Evolutionary conservation across 1,140 invertebrate species (phyloP), one percentile per base, ranked within the genome.

Genomic region (Mactra quadrangularis): DNA sequence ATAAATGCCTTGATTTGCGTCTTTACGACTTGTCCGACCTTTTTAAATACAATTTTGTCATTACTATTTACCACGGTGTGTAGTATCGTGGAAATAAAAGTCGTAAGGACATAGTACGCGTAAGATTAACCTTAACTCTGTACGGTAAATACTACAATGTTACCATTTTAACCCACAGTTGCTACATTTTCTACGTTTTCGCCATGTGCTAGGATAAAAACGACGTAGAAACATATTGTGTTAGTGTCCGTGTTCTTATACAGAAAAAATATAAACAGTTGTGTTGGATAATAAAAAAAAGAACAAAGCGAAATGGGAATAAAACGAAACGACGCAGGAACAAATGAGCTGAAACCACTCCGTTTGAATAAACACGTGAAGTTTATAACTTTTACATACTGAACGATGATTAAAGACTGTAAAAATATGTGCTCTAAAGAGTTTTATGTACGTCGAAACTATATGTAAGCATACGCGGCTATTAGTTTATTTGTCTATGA

Each of bases 301-400:
- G 62, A 66, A 78, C 45, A 78, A 68, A 66, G 60, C 45, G 38
- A 57, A 33, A 53, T 17, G 45, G n/a, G 19, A 66, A 25, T 33
- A 57, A 6, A 78, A 68, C 17, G 33, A 66, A 66, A 33, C 45
- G 55, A 17, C 11, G 60, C 33, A 50, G 50, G 29, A 68, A 41
- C 29, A 62, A 66, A 78, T 55, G 33, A 59, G 35, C 50, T 59
- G 17, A 35, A 62, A 47, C 55, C 47, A 78, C 75, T 52, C 45
- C 38, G 77, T 50, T 81, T 70, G 45, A 57, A 78, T 41, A 55
- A 78, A 78, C 77, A 81, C 38, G 64, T 81, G 77, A 71, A 59
- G 60, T 81, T 81, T 81, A 81, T 81, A 70, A 71, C 77, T 70
- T 70, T 66, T 81, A 70, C 77, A 71, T 81, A 78, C 77, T 70